Evolutionary conservation across 2,888 invertebrate genomes (phyloP).

Genomic region (Cheilosia impressa): DNA sequence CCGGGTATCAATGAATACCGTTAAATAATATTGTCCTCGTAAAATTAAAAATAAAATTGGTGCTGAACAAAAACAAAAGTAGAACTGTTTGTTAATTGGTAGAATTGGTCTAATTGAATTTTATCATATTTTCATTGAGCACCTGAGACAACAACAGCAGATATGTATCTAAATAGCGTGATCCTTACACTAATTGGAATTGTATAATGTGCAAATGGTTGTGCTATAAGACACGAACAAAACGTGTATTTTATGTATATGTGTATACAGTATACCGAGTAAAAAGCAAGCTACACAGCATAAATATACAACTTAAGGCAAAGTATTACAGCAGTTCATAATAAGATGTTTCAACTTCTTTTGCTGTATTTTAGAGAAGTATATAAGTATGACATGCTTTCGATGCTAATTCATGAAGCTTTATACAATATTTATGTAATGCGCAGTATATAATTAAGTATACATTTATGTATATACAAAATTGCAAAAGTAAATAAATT

Average conservation of each 20-base stretch:
- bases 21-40: no score
- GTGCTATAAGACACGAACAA: constrained; percentile 6
- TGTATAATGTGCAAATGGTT: neutral
- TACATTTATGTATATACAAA: neutral
- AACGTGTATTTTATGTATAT: neutral
- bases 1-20: no score
- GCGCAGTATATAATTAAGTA: neutral
- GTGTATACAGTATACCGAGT: neutral
- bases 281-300: neutral
- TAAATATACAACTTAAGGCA: constrained; percentile 2
- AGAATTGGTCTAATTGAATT: neutral
- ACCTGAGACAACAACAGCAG: neutral
- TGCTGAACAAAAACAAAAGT: neutral
- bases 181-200: neutral
- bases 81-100: neutral
- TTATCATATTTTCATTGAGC: neutral
- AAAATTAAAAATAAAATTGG: neutral
- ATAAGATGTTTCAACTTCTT: neutral
- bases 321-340: neutral
- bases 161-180: neutral
- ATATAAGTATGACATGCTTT: neutral
- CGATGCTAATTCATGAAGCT: neutral
- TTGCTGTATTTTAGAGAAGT: neutral
- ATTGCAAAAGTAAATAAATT: neutral
- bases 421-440: neutral